Conservation (phyloP, 2,113 vertebrate species). For the Pica pica region DNA sequence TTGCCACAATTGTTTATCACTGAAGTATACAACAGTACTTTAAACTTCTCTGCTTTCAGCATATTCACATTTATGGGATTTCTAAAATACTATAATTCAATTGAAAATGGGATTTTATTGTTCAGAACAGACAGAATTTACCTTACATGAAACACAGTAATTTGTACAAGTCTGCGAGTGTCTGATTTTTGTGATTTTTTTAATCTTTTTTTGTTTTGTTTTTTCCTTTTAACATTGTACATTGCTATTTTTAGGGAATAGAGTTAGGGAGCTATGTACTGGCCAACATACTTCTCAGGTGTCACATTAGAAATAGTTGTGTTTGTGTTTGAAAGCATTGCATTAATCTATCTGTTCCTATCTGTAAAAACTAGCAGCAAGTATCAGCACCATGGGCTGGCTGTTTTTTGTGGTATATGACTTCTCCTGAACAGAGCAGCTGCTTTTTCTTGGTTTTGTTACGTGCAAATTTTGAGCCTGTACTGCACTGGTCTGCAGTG, state of each 20-base stretch:
- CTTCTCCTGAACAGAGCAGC: not conserved
- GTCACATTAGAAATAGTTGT: not conserved
- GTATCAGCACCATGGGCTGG: not conserved
- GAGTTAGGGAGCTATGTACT: not conserved
- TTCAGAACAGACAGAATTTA: not conserved
- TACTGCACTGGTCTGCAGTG: not conserved
- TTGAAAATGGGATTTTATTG: not conserved
- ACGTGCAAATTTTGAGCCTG: not conserved
- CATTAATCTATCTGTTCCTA: not conserved
- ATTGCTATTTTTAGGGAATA: not conserved
- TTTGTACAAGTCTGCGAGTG: not conserved
- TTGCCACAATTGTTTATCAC: not conserved
- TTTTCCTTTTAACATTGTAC: not conserved
- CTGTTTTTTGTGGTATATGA: not conserved
- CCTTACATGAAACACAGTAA: not conserved
- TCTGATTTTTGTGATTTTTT: not conserved
- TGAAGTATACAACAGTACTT: not conserved
- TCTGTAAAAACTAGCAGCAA: not conserved
- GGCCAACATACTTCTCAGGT: not conserved
- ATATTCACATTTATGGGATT: not conserved
- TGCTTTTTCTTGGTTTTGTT: not conserved
- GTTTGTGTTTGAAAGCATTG: not conserved
- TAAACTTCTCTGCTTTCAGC: not conserved
- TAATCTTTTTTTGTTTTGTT: not conserved
- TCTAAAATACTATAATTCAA: not conserved